Evolutionary conservation across 1,140 invertebrate species (phyloP), one percentile per base, ranked within the genome.

Genomic region (Adelges cooleyi): DNA sequence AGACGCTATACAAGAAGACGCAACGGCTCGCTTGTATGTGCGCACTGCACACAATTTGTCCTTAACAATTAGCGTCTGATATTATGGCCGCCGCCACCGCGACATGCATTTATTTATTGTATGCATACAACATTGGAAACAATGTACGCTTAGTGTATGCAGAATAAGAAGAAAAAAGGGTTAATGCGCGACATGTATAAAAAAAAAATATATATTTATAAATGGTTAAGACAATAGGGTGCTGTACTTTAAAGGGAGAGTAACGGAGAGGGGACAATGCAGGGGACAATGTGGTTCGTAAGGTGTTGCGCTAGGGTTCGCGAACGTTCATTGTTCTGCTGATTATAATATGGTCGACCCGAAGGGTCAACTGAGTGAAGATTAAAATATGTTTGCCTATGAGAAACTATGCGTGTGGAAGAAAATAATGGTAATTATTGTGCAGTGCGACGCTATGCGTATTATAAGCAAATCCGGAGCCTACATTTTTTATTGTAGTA

Each of bases 1-100:
- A n/a, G 20, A 27, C 29, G 17, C 2, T 33, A 33, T 33, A 33
- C 11, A 20, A 53, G 29, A 36, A 40, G 20, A 40, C 36, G 36
- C 20, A 6, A 6, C 11, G 29, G 29, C 11, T 33, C 29, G 11
- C 29, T 33, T n/a, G n/a, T n/a, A n/a, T n/a, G n/a, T n/a, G n/a
- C n/a, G n/a, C n/a, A n/a, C n/a, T n/a, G 52, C 20, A 38, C 13
- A 62, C 42, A 62, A 62, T 62, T 62, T 62, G 56, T 62, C 56
- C 42, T 10, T 40, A 62, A 62, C 56, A 62, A 62, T 62, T 62
- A 62, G 56, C 42, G 56, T 62, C 56, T 62, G 56, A 62, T 62
- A 62, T 48, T 62, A 62, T 48, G 56, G 56, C 56, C 11, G 40
- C 40, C 40, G 6, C 36, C 6, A 38, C 36, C 6, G n/a, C 40